Base-by-base conservation (phyloP, 2,113 vertebrate genomes). In the Catharus minimus region DNA sequence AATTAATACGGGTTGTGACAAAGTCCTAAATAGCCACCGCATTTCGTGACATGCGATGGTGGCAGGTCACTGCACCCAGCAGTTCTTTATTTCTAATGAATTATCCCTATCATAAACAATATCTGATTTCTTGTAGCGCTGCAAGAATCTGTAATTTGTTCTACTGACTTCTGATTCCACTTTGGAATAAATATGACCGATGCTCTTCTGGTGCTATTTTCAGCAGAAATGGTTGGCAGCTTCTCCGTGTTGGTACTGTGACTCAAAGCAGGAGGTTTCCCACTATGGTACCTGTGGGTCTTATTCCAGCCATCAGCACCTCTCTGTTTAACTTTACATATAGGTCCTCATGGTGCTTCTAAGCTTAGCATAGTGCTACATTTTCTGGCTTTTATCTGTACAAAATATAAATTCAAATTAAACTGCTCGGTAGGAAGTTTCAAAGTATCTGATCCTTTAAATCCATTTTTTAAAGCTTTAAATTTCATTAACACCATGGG, bases 361-460 rank as follows among this genome's bases (percentile, higher is more conserved):
- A n/a, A 36, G 28, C 22, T 61, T 43, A 72, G 62, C 15, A 39
- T 10, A 72, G 21, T 12, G 52, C 30, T 56, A 38, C 5, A 56
- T 5, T 7, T 84, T 44, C 6, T 41, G 38, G 69, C 55, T 76
- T 57, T 61, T 41, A 65, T 14, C 68, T 39, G 8, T 3, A 39
- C 20, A 32, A 53, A 58, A 47, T 19, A 60, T 24, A 21, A 53
- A 38, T 44, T 65, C 17, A 57, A 67, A 53, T 58, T 30, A 23
- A 80, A 36, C 47, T 38, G 11, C 27, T 74, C 18, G 43, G 27
- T 22, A 75, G 1, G 61, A 61, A 32, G 23, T 24, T 83, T 78
- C 36, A 72, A 92, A 43, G 10, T 15, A 81, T 43, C 46, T 32
- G 62, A 92, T 68, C 80, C 92, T 90, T 92, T 91, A 94, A 55